These are phyloP conservation scores for Microcebus griseorufus DNA, from an alignment of 2,113 vertebrate species.

Conservation along the genomic window DNA sequence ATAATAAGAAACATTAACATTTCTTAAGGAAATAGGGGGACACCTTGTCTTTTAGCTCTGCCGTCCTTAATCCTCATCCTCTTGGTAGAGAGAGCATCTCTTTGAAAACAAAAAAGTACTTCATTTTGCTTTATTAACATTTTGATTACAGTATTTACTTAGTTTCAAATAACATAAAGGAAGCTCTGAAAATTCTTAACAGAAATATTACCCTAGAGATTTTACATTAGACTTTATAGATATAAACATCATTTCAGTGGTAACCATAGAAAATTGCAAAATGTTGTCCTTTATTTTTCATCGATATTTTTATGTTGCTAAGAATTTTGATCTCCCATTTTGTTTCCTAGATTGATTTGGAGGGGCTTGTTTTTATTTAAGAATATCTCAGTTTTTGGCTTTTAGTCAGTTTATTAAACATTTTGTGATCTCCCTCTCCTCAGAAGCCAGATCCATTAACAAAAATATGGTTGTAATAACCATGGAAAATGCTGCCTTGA, in stretches of 20 bases:
- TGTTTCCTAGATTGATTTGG: not conserved
- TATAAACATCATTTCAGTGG: not conserved
- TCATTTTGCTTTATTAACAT: not conserved
- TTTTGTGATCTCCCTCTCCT: not conserved
- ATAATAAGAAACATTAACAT: not conserved
- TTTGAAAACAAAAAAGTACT: slow-evolving; percentile 29
- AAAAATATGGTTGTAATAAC: not conserved
- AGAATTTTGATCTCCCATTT: not conserved
- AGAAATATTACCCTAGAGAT: not conserved
- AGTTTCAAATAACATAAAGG: not conserved
- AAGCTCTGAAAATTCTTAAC: not conserved
- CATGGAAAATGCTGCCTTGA: not conserved
- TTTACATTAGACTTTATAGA: not conserved
- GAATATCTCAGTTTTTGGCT: not conserved
- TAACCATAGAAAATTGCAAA: not conserved
- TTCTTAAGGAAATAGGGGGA: not conserved
- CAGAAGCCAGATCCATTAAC: not conserved
- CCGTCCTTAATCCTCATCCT: not conserved
- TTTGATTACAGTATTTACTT: not conserved
- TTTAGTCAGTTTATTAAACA: slow-evolving; percentile 6
- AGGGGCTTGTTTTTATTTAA: not conserved
- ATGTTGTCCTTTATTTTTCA: not conserved
- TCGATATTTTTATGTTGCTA: not conserved
- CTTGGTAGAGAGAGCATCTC: not conserved
- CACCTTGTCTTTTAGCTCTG: not conserved